Evolutionary conservation across 23 tunicate species (phyloP).

Genomic region (Ciona savignyi): DNA sequence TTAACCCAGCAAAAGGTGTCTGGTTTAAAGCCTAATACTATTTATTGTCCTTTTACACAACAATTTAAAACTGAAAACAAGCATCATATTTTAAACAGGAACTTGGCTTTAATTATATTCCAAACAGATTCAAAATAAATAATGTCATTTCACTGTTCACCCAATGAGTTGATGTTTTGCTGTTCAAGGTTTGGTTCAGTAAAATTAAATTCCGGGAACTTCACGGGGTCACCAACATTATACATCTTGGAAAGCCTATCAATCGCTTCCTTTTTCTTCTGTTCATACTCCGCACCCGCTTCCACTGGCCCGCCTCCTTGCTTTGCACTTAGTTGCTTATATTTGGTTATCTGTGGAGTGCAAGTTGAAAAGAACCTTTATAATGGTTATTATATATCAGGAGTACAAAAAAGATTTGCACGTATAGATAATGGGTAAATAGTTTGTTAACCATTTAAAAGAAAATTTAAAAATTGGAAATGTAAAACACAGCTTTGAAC

Average conservation of each 20-base stretch:
- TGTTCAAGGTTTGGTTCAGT: conserved; percentile 64
- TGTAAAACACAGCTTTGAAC: too few species aligned
- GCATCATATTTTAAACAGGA: neutral
- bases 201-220: conserved; percentile 62
- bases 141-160: neutral
- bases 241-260: conserved; percentile 46
- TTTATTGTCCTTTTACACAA: too few species aligned
- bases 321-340: conserved; percentile 31
- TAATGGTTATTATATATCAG: too few species aligned
- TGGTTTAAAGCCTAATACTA: too few species aligned
- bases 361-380: too few species aligned
- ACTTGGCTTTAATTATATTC: neutral
- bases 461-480: too few species aligned
- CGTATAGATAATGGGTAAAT: neutral
- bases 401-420: too few species aligned
- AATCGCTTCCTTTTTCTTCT: conserved; percentile 54
- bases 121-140: neutral
- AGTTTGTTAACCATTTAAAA: neutral
- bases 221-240: conserved; percentile 46
- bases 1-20: too few species aligned
- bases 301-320: conserved; percentile 86
- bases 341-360: conserved; percentile 10
- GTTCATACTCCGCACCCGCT: conserved; percentile 58
- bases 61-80: too few species aligned
- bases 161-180: conserved; percentile 16